Conservation (phyloP, 1,140 invertebrate species). For the Harlomillsia oculata region DNA sequence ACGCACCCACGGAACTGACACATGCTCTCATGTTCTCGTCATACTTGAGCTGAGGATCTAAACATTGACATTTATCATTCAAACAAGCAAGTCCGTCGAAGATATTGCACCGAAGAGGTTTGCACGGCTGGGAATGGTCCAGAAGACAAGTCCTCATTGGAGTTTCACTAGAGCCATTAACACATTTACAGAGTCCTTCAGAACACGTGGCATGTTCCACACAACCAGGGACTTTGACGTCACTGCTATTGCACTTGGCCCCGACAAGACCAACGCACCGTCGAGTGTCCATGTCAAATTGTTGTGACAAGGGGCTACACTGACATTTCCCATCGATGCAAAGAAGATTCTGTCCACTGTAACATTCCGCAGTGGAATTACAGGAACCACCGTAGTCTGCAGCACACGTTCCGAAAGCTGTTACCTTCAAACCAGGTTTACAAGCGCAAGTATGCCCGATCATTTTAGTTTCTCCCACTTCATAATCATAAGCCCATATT, state of each 20-base stretch:
- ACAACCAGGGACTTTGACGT: neutral
- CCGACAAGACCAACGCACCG: slow-evolving; percentile 10
- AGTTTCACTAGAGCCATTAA: slow-evolving; percentile 8
- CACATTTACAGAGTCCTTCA: slow-evolving; percentile 1
- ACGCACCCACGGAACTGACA: neutral
- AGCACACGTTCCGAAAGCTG: slow-evolving; percentile 6
- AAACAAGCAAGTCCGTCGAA: slow-evolving; percentile 16
- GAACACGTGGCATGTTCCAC: neutral
- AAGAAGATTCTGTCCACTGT: slow-evolving; percentile 6
- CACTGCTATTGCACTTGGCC: slow-evolving; percentile 1
- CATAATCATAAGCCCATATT: slow-evolving; percentile 12
- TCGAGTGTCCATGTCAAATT: neutral
- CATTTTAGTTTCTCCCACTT: slow-evolving; percentile 12
- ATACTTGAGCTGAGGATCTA: slow-evolving; percentile 8
- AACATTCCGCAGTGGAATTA: slow-evolving; percentile 7
- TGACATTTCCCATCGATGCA: slow-evolving; percentile 17
- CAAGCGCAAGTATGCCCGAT: slow-evolving; percentile 11
- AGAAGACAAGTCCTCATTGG: slow-evolving; percentile 12
- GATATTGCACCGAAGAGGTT: slow-evolving; percentile 12
- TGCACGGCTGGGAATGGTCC: slow-evolving; percentile 9
- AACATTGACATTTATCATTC: slow-evolving; percentile 12
- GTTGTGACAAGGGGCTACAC: slow-evolving; percentile 10
- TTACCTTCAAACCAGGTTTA: slow-evolving; percentile 15
- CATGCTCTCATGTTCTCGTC: neutral
- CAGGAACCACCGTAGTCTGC: slow-evolving; percentile 14